Base-by-base conservation (phyloP, 2,888 invertebrate species). In the Macrophya annulata region DNA sequence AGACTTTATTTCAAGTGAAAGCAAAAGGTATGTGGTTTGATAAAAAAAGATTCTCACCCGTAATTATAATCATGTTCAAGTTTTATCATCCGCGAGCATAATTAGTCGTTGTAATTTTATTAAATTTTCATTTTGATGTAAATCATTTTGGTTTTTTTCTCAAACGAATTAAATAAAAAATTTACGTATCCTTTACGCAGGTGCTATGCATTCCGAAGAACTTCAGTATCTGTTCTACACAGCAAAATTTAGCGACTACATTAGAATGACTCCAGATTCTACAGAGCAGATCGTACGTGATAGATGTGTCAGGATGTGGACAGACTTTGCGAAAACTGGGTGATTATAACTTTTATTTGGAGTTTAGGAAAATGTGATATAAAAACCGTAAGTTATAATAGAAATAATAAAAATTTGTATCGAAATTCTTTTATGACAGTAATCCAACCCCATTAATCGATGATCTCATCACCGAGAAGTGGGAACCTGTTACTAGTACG, bases 321-420 rank as follows among this genome's bases (percentile, higher is more conserved):
- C 91, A 0, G 89, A 92, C 76, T 92, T 92, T 86, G 92, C 91
- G 3, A 92, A 88, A 86, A 89, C 88, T 31, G 91, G 92, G 92
- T 92, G 88, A 86, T 9, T 37, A 17, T 25, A 25, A 79, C 31
- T 43, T 40, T 3, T 3, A 77, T 40, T 62, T 37, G 12, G n/a
- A 31, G 15, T 62, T 25, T n/a, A 21, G 1, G 21, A 17, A 1
- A 12, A 37, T 37, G 17, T 0, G 55, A 25, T 17, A 25, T 0
- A 10, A 37, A 77, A 37, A 77, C 10, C 25, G 8, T n/a, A 62
- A 25, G 62, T 10, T 62, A 5, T 12, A 25, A 5, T 12, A 25
- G 25, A 10, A 62, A 1, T 12, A 6, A 4, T 3, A 74, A n/a
- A n/a, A 4, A 37, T 9, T 40, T 31, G n/a, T 21, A 74, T 55